Evolutionary conservation across 2,888 invertebrate species (phyloP).

Genomic region (Chironomus tentans): DNA sequence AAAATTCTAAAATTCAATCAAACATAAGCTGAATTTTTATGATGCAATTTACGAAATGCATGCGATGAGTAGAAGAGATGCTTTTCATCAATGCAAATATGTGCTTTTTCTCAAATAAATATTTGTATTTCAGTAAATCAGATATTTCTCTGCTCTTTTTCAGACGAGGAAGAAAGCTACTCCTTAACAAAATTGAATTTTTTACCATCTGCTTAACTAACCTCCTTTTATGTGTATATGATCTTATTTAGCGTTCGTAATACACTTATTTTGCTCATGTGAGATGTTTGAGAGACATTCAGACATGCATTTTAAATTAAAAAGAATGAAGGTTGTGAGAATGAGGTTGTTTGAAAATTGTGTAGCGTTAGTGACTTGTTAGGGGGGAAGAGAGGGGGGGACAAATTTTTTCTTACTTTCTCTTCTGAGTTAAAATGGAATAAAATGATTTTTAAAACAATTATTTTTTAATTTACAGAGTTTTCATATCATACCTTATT

Average conservation of each 20-base stretch:
- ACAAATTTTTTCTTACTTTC: no score
- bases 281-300: background rate
- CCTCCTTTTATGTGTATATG: no score
- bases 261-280: background rate
- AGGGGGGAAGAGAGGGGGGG: no score
- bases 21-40: background rate
- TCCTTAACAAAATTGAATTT: no score
- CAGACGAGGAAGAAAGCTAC: background rate
- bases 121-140: constrained; percentile 24
- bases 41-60: background rate
- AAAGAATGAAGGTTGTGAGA: no score
- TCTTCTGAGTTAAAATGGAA: no score
- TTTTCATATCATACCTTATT: no score
- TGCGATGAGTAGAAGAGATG: background rate
- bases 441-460: no score
- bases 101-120: background rate
- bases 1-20: background rate
- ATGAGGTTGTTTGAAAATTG: no score
- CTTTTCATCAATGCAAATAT: background rate
- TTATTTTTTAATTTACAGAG: no score
- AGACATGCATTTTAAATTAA: background rate
- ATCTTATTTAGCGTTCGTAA: background rate
- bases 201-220: no score
- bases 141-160: background rate
- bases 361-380: no score